These are phyloP conservation scores for Agrotis ipsilon DNA, from an alignment of 2,888 invertebrate species.

Conservation along the genomic window DNA sequence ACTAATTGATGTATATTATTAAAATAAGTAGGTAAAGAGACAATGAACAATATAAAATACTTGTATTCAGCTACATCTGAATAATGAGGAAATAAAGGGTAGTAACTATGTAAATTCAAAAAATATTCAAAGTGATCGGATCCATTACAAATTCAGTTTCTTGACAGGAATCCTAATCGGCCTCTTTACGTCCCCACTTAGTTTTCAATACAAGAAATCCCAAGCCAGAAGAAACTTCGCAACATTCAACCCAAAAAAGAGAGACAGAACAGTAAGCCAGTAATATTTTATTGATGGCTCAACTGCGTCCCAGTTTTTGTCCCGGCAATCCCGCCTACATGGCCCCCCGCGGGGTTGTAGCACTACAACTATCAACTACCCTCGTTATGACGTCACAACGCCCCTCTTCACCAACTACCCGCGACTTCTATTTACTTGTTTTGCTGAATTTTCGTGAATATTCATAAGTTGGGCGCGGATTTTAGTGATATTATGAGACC, in stretches of 20 bases:
- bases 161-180: not conserved
- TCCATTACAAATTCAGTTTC: not conserved
- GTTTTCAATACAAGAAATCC: conserved; percentile 11
- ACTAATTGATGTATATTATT: not conserved
- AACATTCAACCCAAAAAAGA: conserved; percentile 19
- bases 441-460: conserved; percentile 51
- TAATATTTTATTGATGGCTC: conserved; percentile 65
- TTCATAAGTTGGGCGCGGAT: conserved; percentile 40
- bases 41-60: not conserved
- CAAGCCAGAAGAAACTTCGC: not conserved
- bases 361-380: conserved; percentile 66
- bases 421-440: conserved; percentile 51
- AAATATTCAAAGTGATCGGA: not conserved
- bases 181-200: not conserved
- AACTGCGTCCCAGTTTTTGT: conserved; percentile 60
- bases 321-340: conserved; percentile 56
- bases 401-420: conserved; percentile 45
- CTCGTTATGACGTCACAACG: conserved; percentile 65
- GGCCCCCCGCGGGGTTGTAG: conserved; percentile 59
- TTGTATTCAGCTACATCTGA: not conserved
- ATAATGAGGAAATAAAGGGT: not conserved
- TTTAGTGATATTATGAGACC: conserved; percentile 27
- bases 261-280: conserved; percentile 46
- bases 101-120: not conserved
- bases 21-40: not conserved